Evolutionary conservation across 2,797 vertebrate species (phyloP).

Genomic region (Squalus acanthias): DNA sequence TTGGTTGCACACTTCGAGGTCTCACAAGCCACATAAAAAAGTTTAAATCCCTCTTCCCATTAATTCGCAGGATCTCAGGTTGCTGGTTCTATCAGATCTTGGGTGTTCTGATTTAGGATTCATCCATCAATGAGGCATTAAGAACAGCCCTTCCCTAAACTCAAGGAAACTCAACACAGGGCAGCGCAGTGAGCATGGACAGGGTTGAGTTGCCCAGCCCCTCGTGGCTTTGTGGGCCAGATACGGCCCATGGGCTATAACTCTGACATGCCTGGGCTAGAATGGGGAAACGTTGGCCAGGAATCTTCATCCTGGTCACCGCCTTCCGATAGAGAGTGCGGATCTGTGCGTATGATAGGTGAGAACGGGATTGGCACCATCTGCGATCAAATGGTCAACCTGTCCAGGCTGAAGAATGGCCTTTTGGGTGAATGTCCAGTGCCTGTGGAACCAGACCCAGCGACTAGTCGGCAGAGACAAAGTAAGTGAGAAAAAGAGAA

Average conservation of each 20-base stretch:
- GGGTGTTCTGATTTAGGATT: too few species aligned
- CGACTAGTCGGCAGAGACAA: neutral
- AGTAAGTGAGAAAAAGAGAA: neutral
- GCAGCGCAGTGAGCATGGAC: neutral
- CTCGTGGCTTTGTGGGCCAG: too few species aligned
- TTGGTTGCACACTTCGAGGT: too few species aligned
- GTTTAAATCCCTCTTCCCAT: neutral
- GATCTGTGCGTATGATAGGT: neutral
- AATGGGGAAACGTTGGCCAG: neutral
- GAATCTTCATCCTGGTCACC: neutral
- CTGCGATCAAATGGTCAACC: neutral
- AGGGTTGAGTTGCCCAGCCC: neutral
- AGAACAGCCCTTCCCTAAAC: neutral
- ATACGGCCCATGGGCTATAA: neutral
- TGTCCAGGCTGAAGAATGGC: neutral
- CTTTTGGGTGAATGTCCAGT: neutral
- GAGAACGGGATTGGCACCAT: neutral
- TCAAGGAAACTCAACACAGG: neutral
- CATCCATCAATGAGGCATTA: neutral
- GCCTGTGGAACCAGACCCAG: neutral
- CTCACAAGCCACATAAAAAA: neutral
- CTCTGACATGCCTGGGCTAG: too few species aligned
- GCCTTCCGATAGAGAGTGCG: neutral
- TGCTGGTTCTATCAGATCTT: neutral
- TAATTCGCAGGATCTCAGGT: neutral